phyloP scores from a whole-genome alignment of 1,140 invertebrate genomes.

The Pogonomyrmex barbatus region DNA sequence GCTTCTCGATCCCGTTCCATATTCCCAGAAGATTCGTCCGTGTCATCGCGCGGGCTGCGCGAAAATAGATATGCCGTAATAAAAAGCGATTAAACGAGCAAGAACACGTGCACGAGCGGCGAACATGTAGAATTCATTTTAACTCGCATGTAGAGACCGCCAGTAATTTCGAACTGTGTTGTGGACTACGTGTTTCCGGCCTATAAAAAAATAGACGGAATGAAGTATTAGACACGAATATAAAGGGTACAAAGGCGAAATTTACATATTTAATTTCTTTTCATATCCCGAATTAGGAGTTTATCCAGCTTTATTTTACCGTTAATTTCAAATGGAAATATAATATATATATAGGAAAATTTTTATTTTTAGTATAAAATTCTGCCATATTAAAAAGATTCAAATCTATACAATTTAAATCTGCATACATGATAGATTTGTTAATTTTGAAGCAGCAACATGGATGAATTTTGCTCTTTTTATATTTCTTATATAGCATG shows the following conservation, averaged over 20 bases:
- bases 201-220: background rate
- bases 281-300: background rate
- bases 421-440: background rate
- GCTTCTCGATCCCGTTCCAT: conserved; percentile 48
- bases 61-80: conserved; percentile 38
- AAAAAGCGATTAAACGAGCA: conserved; percentile 55
- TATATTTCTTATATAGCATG: conserved; percentile 8
- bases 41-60: conserved; percentile 18
- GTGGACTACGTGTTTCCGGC: background rate
- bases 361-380: background rate
- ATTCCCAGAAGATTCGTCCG: conserved; percentile 43
- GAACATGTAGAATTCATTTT: background rate
- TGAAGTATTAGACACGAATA: background rate
- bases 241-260: background rate
- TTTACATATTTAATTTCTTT: background rate
- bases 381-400: background rate
- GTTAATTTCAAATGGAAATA: background rate
- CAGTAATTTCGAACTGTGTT: background rate
- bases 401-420: background rate
- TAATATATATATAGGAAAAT: too few species aligned
- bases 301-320: too few species aligned
- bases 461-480: background rate
- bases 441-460: background rate
- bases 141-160: background rate
- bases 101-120: conserved; percentile 1